Evolutionary conservation across 2,797 vertebrate genomes (phyloP).

Genomic region (Enteromius thamalakanensis): DNA sequence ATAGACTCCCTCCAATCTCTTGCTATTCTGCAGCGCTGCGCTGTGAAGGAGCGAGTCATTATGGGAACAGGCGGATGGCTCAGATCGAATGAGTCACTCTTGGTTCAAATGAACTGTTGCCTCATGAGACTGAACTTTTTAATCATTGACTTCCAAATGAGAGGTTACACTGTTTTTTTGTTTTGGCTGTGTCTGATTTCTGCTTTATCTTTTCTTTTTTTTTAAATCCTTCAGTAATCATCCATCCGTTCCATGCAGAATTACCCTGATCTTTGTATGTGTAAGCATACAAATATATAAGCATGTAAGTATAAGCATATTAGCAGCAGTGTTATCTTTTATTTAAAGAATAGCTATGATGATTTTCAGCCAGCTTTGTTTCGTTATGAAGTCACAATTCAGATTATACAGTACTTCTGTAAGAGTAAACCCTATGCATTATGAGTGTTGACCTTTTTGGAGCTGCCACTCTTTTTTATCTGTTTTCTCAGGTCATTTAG

Average conservation of each 20-base stretch:
- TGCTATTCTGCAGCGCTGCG: constrained; percentile 37
- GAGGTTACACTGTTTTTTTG: constrained; percentile 1
- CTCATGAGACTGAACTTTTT: constrained; percentile 34
- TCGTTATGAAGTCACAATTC: neutral
- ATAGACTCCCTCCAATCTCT: constrained; percentile 22
- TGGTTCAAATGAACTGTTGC: constrained; percentile 34
- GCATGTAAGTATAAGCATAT: neutral
- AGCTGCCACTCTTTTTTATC: neutral
- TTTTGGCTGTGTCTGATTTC: neutral
- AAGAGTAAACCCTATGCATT: neutral
- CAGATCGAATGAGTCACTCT: constrained; percentile 31
- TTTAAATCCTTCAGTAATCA: neutral
- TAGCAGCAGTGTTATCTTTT: neutral
- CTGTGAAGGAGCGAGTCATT: constrained; percentile 26
- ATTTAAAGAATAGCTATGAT: neutral
- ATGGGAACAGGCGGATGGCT: constrained; percentile 39
- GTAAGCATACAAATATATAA: too few relatives aligned
- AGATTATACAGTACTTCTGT: neutral
- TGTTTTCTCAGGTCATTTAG: neutral
- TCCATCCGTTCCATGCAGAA: neutral
- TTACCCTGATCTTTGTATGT: neutral
- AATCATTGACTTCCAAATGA: constrained; percentile 27
- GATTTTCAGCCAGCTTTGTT: neutral
- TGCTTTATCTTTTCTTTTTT: neutral
- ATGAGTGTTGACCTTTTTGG: neutral